phyloP scores from a whole-genome alignment of 1,140 invertebrate species.

The Tetranychus urticae region DNA sequence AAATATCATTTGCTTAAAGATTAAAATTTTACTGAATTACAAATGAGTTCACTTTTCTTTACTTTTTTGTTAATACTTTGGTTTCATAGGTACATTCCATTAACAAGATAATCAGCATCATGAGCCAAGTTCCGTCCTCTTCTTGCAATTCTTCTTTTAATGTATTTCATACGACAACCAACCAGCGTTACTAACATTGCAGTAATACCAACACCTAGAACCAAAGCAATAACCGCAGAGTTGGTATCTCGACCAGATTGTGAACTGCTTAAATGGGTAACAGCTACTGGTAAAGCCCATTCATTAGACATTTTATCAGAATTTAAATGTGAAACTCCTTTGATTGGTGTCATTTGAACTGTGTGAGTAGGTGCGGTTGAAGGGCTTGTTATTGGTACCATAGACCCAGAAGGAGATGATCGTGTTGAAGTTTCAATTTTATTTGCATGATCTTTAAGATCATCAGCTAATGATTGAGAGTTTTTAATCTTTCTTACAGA shows the following conservation, averaged over 20 bases:
- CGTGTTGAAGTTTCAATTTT: background rate
- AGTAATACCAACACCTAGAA: conserved; percentile 42
- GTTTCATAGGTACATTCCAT: conserved; percentile 47
- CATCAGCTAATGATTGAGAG: background rate
- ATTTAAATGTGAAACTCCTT: background rate
- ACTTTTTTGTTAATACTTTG: too few species aligned
- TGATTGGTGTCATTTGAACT: background rate
- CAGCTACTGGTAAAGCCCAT: background rate
- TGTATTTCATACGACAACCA: conserved; percentile 48
- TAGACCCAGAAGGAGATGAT: background rate
- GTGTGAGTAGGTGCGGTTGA: background rate
- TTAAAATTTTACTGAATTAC: too few species aligned
- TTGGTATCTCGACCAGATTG: conserved; percentile 15
- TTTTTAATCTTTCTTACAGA: background rate
- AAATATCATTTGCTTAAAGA: too few species aligned
- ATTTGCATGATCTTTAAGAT: background rate
- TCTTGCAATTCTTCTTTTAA: conserved; percentile 41
- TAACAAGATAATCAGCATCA: conserved; percentile 85
- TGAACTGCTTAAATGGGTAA: conserved; percentile 10
- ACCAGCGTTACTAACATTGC: conserved; percentile 47
- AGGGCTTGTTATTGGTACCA: background rate
- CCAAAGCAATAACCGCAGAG: conserved; percentile 59
- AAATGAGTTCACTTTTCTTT: too few species aligned
- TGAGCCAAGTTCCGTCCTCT: conserved; percentile 53
- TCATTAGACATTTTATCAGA: background rate